Evolutionary conservation across 2,888 invertebrate species (phyloP).

Genomic region (Hyppa rectilinea): DNA sequence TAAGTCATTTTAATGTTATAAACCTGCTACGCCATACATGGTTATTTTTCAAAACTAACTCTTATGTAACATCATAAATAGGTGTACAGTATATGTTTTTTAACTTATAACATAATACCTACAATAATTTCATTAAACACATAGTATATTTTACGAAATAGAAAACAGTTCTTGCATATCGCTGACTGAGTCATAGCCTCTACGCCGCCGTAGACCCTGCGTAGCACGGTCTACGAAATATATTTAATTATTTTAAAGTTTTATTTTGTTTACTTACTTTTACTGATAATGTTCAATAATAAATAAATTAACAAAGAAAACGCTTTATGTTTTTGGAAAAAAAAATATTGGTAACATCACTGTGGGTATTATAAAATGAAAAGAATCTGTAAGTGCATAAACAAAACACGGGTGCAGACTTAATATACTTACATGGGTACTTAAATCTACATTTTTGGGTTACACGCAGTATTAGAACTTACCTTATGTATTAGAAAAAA

Average conservation of each 20-base stretch:
- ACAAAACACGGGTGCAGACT: no score
- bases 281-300: background rate
- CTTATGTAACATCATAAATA: background rate
- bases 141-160: background rate
- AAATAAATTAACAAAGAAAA: background rate
- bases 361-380: no score
- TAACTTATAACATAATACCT: background rate
- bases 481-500: no score
- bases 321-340: background rate
- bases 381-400: background rate
- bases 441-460: background rate
- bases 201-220: constrained; percentile 35
- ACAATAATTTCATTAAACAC: background rate
- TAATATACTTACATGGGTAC: no score
- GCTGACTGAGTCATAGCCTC: background rate
- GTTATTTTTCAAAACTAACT: background rate
- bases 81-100: background rate
- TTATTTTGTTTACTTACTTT: background rate
- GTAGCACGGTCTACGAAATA: constrained; percentile 42
- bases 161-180: background rate
- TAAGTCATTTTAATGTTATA: background rate
- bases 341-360: no score
- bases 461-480: background rate
- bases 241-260: background rate
- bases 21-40: constrained; percentile 1